Evolutionary conservation across 2,113 vertebrate genomes (phyloP).

Genomic region (Megaceryle torquata): DNA sequence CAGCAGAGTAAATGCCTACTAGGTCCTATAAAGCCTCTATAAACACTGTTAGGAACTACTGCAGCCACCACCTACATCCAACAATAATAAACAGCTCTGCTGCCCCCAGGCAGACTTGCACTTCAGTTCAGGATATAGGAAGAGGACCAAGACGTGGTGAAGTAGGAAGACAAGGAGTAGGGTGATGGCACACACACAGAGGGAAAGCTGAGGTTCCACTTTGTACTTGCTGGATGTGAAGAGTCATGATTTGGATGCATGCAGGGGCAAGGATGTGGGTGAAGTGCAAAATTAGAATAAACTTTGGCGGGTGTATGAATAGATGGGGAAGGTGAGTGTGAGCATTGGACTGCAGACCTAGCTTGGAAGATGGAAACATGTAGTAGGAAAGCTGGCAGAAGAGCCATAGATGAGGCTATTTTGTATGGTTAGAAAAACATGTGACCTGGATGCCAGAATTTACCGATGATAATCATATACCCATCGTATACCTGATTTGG

Average conservation of each 20-base stretch:
- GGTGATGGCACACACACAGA: background rate
- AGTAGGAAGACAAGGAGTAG: background rate
- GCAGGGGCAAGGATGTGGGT: background rate
- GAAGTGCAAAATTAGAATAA: background rate
- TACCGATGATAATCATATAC: background rate
- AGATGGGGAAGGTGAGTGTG: background rate
- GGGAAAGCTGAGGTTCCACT: background rate
- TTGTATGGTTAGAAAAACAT: background rate
- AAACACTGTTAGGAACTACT: background rate
- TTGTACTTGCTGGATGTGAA: background rate
- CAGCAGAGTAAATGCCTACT: background rate
- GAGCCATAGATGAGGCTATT: background rate
- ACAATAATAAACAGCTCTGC: background rate
- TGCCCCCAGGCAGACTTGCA: background rate
- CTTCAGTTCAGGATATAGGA: background rate
- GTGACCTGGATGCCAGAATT: background rate
- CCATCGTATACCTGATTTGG: background rate
- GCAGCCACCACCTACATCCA: background rate
- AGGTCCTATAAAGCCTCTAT: background rate
- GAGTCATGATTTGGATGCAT: background rate
- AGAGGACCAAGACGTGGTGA: background rate
- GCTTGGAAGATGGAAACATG: background rate
- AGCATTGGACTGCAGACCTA: background rate
- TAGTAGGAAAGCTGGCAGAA: background rate
- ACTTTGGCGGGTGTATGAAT: background rate